Percentiles rank a stretch among this genome's conserved stretches.
Conservation (phyloP, 2,797 vertebrate species). For the Tragelaphus oryx region DNA sequence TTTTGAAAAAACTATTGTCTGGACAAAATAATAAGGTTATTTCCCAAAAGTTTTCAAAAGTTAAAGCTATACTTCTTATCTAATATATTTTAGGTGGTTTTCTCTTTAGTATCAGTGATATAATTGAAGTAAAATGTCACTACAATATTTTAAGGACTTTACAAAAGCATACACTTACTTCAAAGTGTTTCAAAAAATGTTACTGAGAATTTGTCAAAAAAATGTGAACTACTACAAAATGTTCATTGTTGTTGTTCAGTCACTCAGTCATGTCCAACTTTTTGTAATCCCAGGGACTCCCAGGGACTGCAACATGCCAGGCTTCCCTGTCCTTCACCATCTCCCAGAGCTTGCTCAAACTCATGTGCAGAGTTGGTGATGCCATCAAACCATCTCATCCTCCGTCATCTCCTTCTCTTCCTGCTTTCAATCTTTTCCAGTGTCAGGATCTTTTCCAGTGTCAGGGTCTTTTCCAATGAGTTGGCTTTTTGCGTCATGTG, state of each 20-base stretch:
- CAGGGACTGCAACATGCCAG: not conserved
- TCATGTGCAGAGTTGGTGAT: not conserved
- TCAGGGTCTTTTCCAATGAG: not conserved
- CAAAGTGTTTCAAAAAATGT: not conserved
- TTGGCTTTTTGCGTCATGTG: not conserved
- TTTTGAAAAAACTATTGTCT: conserved; percentile 30
- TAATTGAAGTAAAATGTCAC: not conserved
- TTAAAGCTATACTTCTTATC: conserved; percentile 18
- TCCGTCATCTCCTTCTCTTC: not conserved
- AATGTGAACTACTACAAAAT: not conserved
- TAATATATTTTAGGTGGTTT: not conserved
- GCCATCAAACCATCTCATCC: not conserved
- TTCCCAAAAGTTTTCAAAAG: conserved; percentile 25
- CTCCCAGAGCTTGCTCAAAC: not conserved
- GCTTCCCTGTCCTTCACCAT: not conserved
- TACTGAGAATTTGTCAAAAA: not conserved
- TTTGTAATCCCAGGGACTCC: not conserved
- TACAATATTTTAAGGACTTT: not conserved
- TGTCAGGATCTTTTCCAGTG: not conserved
- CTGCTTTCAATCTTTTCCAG: not conserved
- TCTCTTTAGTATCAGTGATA: not conserved
- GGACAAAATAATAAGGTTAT: not conserved
- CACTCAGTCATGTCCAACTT: accelerated
- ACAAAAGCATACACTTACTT: not conserved
- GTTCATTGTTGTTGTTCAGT: not conserved